These are phyloP conservation scores for Plagiodera versicolora DNA, from an alignment of 2,888 invertebrate genomes.

Conservation along the genomic window DNA sequence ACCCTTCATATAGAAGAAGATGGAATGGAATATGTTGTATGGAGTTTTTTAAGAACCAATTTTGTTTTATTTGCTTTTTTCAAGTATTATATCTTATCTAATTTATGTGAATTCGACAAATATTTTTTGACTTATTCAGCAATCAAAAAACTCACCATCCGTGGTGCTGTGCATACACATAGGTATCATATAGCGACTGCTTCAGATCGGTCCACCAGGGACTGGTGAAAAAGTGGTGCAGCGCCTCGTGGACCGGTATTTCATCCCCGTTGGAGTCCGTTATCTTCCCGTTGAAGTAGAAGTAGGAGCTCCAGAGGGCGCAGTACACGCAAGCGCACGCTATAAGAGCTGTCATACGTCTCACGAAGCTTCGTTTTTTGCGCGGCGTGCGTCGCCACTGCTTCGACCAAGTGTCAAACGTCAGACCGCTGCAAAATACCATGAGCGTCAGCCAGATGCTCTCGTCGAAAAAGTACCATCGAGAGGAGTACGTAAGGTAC, in stretches of 20 bases:
- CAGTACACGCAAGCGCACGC: constrained; percentile 70
- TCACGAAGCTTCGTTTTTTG: constrained; percentile 47
- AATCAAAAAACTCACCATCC: constrained; percentile 67
- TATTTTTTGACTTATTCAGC: too few relatives aligned
- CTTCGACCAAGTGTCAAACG: constrained; percentile 77
- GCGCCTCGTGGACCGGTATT: constrained; percentile 83
- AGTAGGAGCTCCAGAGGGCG: constrained; percentile 73
- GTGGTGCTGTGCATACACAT: constrained; percentile 77
- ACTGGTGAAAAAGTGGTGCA: constrained; percentile 87
- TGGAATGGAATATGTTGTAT: too few relatives aligned
- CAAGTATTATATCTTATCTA: too few relatives aligned
- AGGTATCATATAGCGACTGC: constrained; percentile 72
- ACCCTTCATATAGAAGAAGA: too few relatives aligned
- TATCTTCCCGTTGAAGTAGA: constrained; percentile 87
- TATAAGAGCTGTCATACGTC: constrained; percentile 62
- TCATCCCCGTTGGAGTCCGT: constrained; percentile 79
- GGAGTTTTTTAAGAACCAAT: too few relatives aligned
- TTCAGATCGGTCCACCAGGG: constrained; percentile 86
- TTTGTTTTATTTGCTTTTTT: too few relatives aligned
- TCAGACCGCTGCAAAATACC: constrained; percentile 66
- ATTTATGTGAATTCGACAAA: too few relatives aligned
- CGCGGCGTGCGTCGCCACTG: constrained; percentile 73
- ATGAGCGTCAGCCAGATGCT: constrained; percentile 70
- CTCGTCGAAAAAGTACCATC: constrained; percentile 75
- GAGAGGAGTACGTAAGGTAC: constrained; percentile 65